These are phyloP conservation scores for Anastatus disparis DNA, from an alignment of 1,140 invertebrate species.

Conservation along the genomic window DNA sequence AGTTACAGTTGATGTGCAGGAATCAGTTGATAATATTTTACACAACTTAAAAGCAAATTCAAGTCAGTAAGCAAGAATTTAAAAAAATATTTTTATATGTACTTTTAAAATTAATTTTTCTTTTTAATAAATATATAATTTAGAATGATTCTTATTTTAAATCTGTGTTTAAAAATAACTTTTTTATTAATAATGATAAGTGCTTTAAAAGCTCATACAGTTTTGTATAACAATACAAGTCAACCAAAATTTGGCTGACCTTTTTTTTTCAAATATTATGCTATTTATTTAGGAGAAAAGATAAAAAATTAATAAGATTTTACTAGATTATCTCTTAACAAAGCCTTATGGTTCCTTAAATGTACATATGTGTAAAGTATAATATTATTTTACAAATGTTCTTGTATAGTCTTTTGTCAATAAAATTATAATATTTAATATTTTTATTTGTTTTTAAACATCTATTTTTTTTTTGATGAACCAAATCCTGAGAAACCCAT, in stretches of 20 bases:
- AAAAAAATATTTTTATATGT: too few relatives aligned
- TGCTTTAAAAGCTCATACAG: neutral
- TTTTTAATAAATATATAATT: neutral
- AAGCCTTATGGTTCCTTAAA: too few relatives aligned
- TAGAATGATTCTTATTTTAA: neutral
- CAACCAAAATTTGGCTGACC: neutral
- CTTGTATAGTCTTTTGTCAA: slow-evolving; percentile 28
- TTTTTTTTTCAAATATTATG: neutral
- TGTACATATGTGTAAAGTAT: too few relatives aligned
- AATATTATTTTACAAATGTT: too few relatives aligned
- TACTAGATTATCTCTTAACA: too few relatives aligned
- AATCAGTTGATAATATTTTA: slow-evolving; percentile 21
- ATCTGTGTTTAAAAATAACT: neutral
- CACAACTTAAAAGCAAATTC: too few relatives aligned
- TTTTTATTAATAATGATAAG: neutral
- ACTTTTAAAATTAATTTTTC: too few relatives aligned
- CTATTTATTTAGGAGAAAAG: too few relatives aligned
- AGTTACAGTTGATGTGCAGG: neutral
- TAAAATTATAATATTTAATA: neutral
- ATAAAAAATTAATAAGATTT: too few relatives aligned
- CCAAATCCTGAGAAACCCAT: slow-evolving; percentile 99
- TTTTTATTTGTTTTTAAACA: neutral
- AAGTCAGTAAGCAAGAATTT: too few relatives aligned
- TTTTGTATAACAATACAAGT: neutral
- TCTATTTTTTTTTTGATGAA: slow-evolving; percentile 80